Conservation (phyloP, 2,113 vertebrate species). For the Electrona antarctica region DNA sequence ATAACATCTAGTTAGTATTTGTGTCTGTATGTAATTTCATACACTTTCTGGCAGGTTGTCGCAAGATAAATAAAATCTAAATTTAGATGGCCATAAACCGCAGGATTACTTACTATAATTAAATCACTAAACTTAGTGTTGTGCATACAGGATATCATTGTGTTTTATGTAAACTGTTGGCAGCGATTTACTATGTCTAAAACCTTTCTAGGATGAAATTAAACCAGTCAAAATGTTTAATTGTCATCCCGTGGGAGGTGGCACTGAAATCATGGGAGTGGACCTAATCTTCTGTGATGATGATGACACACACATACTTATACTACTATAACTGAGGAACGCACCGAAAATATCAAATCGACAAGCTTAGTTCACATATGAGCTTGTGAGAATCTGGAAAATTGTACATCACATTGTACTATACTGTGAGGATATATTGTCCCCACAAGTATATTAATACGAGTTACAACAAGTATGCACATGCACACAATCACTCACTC, state of each 20-base stretch:
- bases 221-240: conserved; percentile 17
- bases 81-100: conserved; percentile 9
- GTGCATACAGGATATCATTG: conserved; percentile 4
- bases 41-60: background rate
- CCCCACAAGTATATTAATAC: too few relatives aligned
- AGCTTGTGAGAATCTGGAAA: too few relatives aligned
- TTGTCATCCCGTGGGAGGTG: conserved; percentile 28
- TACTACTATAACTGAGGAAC: too few relatives aligned
- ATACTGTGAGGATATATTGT: too few relatives aligned
- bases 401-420: too few relatives aligned
- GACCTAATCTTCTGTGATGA: conserved; percentile 55
- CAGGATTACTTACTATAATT: conserved; percentile 10
- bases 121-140: background rate
- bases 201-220: background rate
- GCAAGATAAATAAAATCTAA: conserved; percentile 10
- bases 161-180: background rate
- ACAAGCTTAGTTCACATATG: too few relatives aligned
- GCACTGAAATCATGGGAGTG: conserved; percentile 30
- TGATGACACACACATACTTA: background rate
- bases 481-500: conserved; percentile 25
- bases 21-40: background rate
- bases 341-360: too few relatives aligned
- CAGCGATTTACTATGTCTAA: background rate
- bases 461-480: too few relatives aligned
- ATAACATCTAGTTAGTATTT: too few relatives aligned